Evolutionary conservation across 2,888 invertebrate species (phyloP).

Genomic region (Drosophila pseudotalamancana): DNA sequence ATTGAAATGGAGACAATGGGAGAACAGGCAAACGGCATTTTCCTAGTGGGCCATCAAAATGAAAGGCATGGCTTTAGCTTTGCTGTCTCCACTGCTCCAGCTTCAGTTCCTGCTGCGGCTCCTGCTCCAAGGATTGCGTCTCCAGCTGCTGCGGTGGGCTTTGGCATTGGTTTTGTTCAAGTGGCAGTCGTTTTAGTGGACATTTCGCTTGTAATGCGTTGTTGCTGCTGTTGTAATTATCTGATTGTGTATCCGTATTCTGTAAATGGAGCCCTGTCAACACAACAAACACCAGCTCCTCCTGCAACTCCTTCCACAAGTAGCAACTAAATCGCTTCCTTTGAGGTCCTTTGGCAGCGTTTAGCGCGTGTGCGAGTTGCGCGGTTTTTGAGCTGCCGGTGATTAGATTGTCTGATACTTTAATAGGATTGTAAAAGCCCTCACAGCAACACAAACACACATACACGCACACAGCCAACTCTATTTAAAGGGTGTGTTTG

Average conservation of each 20-base stretch:
- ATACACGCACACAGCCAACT: neutral
- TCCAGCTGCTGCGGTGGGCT: conserved; percentile 8
- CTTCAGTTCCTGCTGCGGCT: neutral
- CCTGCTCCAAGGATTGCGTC: neutral
- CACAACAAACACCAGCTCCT: conserved; percentile 40
- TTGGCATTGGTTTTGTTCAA: conserved; percentile 32
- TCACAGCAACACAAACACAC: conserved; percentile 19
- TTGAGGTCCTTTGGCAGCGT: conserved; percentile 62
- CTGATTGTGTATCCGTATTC: conserved; percentile 65
- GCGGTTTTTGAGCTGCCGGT: conserved; percentile 74
- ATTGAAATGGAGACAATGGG: conserved; percentile 48
- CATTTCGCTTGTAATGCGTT: conserved; percentile 71
- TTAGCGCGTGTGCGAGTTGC: conserved; percentile 63
- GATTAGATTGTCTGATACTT: conserved; percentile 79
- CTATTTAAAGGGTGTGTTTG: conserved; percentile 18
- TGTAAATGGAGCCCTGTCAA: conserved; percentile 55
- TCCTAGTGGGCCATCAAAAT: conserved; percentile 29
- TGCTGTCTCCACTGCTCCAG: neutral
- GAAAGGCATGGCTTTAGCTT: conserved; percentile 2
- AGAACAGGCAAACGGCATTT: conserved; percentile 27
- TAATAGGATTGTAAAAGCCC: conserved; percentile 73
- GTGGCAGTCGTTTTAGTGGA: conserved; percentile 66
- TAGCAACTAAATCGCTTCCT: conserved; percentile 9
- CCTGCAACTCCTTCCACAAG: neutral
- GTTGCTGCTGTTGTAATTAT: conserved; percentile 60